Percentiles rank a stretch among this genome's conserved stretches.
Conservation (phyloP, 2,888 invertebrate species). For the Nebria salina region DNA sequence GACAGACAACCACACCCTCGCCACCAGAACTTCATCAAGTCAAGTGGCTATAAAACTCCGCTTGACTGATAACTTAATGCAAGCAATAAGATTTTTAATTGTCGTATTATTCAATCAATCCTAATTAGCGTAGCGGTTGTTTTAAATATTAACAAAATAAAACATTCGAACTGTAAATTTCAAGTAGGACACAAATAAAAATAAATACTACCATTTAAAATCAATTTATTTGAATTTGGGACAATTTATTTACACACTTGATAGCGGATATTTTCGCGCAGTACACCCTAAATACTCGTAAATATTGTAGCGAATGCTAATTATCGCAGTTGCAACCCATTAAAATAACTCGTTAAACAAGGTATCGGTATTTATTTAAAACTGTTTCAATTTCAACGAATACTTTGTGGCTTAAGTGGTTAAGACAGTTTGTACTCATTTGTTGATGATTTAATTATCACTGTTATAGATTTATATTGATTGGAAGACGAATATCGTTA, state of each 20-base stretch:
- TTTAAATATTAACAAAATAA: background rate
- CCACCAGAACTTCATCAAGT: constrained; percentile 18
- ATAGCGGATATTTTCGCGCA: background rate
- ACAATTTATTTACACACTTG: background rate
- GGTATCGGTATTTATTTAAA: background rate
- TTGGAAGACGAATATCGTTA: background rate
- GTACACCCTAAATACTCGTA: background rate
- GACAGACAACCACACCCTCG: constrained; percentile 28
- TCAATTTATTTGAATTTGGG: background rate
- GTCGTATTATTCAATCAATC: background rate
- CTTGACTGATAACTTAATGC: constrained; percentile 35
- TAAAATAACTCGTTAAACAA: background rate
- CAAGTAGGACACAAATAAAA: background rate
- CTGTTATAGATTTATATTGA: background rate
- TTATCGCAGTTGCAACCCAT: background rate
- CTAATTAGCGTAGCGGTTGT: background rate
- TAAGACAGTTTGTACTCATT: background rate
- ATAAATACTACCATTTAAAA: background rate
- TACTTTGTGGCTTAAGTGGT: background rate
- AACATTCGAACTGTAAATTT: background rate
- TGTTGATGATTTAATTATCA: background rate
- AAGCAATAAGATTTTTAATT: background rate
- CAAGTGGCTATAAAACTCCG: constrained; percentile 41
- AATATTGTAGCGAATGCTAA: background rate
- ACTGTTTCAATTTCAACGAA: background rate